phyloP scores from a whole-genome alignment of 1,140 invertebrate species.

The Aphelenchoides avenae region DNA sequence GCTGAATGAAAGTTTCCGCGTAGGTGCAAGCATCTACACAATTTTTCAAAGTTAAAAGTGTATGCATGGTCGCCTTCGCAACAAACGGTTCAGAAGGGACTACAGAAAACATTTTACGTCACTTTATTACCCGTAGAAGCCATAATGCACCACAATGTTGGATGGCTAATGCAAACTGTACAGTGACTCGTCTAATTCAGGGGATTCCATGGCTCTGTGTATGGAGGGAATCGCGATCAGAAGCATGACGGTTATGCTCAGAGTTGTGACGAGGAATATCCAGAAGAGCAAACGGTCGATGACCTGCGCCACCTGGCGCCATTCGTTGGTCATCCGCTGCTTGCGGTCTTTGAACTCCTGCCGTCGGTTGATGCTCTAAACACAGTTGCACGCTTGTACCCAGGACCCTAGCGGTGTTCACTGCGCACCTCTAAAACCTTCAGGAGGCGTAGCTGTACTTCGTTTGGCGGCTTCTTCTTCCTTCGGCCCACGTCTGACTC shows the following conservation, averaged over 20 bases:
- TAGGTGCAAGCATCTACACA: no score
- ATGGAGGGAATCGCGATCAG: slow-evolving; percentile 62
- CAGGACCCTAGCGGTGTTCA: no score
- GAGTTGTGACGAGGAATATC: slow-evolving; percentile 65
- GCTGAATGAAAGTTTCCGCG: no score
- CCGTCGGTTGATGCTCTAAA: slow-evolving; percentile 6
- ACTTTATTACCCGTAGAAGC: no score
- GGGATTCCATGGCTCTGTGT: slow-evolving; percentile 26
- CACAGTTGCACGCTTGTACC: not conserved
- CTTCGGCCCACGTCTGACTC: no score
- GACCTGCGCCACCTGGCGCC: slow-evolving; percentile 64
- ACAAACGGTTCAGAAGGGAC: no score
- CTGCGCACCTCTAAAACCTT: no score
- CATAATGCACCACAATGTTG: not conserved
- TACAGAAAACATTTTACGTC: no score
- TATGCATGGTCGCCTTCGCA: no score
- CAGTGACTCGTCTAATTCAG: slow-evolving; percentile 33
- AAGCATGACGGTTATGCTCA: slow-evolving; percentile 63
- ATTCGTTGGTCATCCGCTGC: slow-evolving; percentile 62
- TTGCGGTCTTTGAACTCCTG: slow-evolving; percentile 18
- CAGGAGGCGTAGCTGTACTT: no score
- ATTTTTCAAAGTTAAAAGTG: no score
- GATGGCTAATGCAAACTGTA: slow-evolving; percentile 30
- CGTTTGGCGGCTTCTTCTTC: no score
- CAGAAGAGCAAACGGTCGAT: slow-evolving; percentile 67